Evolutionary conservation across 2,797 vertebrate genomes (phyloP).

Genomic region (Manis crassicaudata): DNA sequence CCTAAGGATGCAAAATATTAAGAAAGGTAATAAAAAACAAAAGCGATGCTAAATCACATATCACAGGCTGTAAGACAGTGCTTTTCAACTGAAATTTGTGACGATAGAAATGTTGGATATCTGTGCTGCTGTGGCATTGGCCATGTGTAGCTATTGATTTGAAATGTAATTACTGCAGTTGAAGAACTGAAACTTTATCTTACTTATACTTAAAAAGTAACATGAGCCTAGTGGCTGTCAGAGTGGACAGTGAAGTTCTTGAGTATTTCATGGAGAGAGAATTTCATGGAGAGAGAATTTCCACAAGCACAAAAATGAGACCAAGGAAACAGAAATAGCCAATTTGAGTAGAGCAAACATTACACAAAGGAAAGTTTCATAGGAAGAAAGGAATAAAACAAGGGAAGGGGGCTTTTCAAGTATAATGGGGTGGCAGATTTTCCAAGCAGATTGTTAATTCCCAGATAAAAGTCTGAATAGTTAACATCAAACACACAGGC

Average conservation of each 20-base stretch:
- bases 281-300: not conserved
- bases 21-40: not conserved
- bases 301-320: not conserved
- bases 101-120: not conserved
- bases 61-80: not conserved
- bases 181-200: conserved; percentile 4
- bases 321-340: not conserved
- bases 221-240: not conserved
- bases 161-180: not conserved
- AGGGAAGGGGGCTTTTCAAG: not conserved
- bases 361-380: not conserved
- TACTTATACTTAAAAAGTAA: not conserved
- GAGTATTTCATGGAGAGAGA: not conserved
- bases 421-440: not conserved
- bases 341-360: not conserved
- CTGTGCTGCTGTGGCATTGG: not conserved
- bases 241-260: not conserved
- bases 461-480: not conserved
- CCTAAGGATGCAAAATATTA: not conserved
- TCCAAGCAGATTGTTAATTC: not conserved
- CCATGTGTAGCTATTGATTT: not conserved
- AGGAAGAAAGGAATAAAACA: not conserved
- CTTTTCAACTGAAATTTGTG: not conserved
- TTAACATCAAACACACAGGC: not conserved
- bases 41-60: not conserved